These are phyloP conservation scores for Mesitornis unicolor DNA, from an alignment of 2,113 vertebrate species.

Conservation along the genomic window DNA sequence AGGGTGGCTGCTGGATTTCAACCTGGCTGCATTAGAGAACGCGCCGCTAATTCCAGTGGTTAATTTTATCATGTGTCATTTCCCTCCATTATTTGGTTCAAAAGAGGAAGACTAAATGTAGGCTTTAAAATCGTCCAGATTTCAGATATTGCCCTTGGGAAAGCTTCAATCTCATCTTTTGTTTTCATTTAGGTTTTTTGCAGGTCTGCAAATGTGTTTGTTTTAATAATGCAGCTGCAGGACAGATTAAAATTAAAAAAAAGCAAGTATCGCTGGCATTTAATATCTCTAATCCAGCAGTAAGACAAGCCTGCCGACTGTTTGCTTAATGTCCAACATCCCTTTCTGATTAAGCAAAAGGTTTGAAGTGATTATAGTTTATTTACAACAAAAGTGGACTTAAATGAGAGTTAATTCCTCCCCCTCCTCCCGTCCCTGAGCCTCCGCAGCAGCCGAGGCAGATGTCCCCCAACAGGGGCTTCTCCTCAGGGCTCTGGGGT, in stretches of 20 bases:
- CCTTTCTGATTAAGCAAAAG: constrained; percentile 70
- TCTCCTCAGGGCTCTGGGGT: not conserved
- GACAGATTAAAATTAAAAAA: constrained; percentile 51
- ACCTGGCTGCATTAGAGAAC: not conserved
- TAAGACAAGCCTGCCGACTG: constrained; percentile 45
- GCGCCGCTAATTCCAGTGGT: constrained; percentile 54
- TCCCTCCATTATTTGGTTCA: constrained; percentile 58
- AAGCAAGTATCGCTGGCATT: constrained; percentile 16
- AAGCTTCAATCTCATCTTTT: constrained; percentile 42
- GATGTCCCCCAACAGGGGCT: not conserved
- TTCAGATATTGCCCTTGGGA: constrained; percentile 34
- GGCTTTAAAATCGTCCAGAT: constrained; percentile 14
- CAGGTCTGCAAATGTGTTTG: constrained; percentile 63
- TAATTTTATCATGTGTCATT: constrained; percentile 31
- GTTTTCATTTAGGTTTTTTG: constrained; percentile 50
- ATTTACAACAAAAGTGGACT: constrained; percentile 71
- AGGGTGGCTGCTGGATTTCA: not conserved
- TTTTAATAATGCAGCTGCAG: constrained; percentile 63
- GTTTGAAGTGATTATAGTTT: constrained; percentile 74
- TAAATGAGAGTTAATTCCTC: constrained; percentile 68
- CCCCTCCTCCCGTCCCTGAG: constrained; percentile 33
- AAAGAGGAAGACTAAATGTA: constrained; percentile 46
- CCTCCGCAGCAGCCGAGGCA: constrained; percentile 32
- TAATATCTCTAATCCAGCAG: constrained; percentile 57
- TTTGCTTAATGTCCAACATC: constrained; percentile 61